Percentiles rank a stretch among this genome's conserved stretches.
Conservation (phyloP, 2,888 invertebrate species). For the Galeruca laticollis region DNA sequence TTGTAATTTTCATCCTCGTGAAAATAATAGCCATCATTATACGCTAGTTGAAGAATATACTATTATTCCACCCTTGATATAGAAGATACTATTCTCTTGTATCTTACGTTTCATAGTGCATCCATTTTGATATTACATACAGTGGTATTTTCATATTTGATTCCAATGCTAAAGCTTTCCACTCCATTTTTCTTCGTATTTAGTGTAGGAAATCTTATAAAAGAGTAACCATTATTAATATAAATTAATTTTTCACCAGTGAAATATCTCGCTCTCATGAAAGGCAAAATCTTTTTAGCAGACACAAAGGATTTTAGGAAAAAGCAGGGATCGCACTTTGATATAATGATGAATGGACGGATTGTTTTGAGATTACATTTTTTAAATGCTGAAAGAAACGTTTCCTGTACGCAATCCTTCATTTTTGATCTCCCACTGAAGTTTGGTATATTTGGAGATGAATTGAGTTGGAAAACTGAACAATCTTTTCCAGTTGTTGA, state of each 20-base stretch:
- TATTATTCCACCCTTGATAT: too few relatives aligned
- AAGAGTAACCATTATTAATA: conserved; percentile 21
- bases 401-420: conserved; percentile 11
- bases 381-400: conserved; percentile 18
- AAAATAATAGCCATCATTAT: too few relatives aligned
- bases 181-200: not conserved
- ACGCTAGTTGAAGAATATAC: too few relatives aligned
- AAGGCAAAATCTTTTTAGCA: conserved; percentile 29
- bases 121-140: too few relatives aligned
- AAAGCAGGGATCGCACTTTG: conserved; percentile 21
- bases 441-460: not conserved
- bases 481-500: not conserved
- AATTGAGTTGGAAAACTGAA: not conserved
- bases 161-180: too few relatives aligned
- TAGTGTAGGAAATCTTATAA: not conserved
- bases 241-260: conserved; percentile 31
- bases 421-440: conserved; percentile 8
- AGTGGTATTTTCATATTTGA: too few relatives aligned
- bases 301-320: conserved; percentile 25
- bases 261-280: conserved; percentile 25
- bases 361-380: conserved; percentile 28
- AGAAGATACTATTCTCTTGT: too few relatives aligned
- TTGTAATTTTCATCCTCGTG: too few relatives aligned
- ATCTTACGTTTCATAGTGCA: too few relatives aligned
- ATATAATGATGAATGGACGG: conserved; percentile 31